Evolutionary conservation across 2,888 invertebrate species (phyloP), one percentile per base, ranked within the genome.

Genomic region (Epirrita christyi): DNA sequence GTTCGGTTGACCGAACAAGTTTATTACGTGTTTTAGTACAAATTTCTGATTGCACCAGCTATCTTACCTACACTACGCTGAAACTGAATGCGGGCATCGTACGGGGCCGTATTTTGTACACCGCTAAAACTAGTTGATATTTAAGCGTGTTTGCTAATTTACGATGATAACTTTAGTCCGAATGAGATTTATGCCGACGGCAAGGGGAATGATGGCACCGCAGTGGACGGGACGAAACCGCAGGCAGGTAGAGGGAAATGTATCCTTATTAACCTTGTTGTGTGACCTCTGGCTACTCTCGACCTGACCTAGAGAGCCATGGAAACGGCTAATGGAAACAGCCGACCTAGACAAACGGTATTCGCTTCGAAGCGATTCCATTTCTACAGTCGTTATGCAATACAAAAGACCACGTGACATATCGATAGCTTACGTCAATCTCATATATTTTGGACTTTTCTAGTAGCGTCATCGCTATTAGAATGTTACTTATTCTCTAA

Each of bases 81-180:
- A 36, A 38, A 27, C 42, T 28, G 34, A 36, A 46, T 36, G 44
- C 29, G 49, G 38, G 44, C 43, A 43, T 43, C 28, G 27, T 27
- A 49, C 7, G 10, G 44, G 41, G 34, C 36, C 36, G 50, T 15
- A 50, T 28, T 46, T 21, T 11, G 38, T n/a, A 32, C 10, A 1
- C 2, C 9, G 34, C 36, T 36, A 14, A 36, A 55, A 40, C 37
- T 36, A 34, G 38, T 44, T 55, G 41, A 47, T 47, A 47, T 46
- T 46, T 51, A 40, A 53, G 29, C 47, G 37, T 21, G 43, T n/a
- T n/a, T 1, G 40, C 49, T 49, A 50, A 55, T 52, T 57, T 51
- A 57, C 38, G 47, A 40, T 48, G 48, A 43, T 52, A 38, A 47
- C 32, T 55, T 54, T 45, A 45, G 55, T 10, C 41, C 32, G 41